Conservation (phyloP, 1,140 invertebrate species). For the Sitodiplosis mosellana region DNA sequence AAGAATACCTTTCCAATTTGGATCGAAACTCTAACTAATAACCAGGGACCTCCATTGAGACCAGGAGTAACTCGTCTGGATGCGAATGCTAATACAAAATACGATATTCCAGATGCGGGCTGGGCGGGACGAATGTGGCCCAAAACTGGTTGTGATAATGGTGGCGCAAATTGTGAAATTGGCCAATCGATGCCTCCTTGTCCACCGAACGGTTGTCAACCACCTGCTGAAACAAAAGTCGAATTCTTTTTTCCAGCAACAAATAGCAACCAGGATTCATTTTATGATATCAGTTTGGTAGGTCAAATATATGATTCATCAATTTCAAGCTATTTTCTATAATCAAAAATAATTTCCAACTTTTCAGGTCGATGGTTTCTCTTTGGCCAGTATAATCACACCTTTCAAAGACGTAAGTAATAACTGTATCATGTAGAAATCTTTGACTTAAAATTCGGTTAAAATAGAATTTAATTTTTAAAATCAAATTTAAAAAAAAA, state of each 20-base stretch:
- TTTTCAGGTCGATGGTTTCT: neutral
- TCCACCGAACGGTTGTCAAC: neutral
- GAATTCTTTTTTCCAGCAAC: neutral
- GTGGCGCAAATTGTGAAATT: neutral
- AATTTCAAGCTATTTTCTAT: too few relatives aligned
- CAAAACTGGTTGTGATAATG: neutral
- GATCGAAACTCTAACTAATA: constrained; percentile 18
- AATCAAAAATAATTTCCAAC: too few relatives aligned
- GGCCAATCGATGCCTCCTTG: neutral
- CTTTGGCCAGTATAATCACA: neutral
- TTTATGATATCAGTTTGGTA: neutral
- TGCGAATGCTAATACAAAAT: neutral
- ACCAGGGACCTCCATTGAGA: neutral
- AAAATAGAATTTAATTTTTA: too few relatives aligned
- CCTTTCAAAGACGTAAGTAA: neutral
- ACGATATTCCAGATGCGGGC: neutral
- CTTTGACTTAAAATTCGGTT: too few relatives aligned
- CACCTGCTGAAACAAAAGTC: constrained; percentile 4
- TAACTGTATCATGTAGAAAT: too few relatives aligned
- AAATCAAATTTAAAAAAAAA: too few relatives aligned
- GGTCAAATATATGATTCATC: too few relatives aligned
- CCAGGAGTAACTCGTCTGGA: neutral
- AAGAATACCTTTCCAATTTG: too few relatives aligned
- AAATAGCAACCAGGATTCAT: neutral
- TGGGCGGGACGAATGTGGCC: neutral